Conservation (phyloP, 2,888 invertebrate genomes). For the Drosophila stalkeri region DNA sequence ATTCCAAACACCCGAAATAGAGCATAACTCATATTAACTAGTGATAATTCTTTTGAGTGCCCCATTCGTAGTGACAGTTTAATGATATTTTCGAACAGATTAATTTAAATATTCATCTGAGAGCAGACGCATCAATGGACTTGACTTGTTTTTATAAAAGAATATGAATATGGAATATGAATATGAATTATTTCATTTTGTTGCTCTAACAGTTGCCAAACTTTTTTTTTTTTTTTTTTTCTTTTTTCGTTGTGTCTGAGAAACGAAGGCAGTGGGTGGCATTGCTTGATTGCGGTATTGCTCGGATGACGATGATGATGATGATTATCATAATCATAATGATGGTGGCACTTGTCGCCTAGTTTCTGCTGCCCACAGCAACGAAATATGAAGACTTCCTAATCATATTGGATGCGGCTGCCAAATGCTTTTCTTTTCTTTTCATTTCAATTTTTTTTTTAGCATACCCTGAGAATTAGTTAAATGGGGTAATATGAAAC, state of each 20-base stretch:
- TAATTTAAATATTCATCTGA: slow-evolving; percentile 47
- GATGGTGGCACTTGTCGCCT: slow-evolving; percentile 60
- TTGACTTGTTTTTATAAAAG: slow-evolving; percentile 52
- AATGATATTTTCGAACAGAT: slow-evolving; percentile 60
- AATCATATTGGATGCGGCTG: slow-evolving; percentile 42
- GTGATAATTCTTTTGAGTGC: slow-evolving; percentile 24
- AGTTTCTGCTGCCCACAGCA: slow-evolving; percentile 50
- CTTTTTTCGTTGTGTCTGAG: slow-evolving; percentile 36
- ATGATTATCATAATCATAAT: neutral
- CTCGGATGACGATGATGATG: slow-evolving; percentile 22
- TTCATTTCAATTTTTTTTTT: slow-evolving; percentile 7
- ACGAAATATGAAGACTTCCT: slow-evolving; percentile 63
- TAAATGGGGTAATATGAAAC: neutral
- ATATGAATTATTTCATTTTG: slow-evolving; percentile 49
- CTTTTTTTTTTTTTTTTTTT: neutral
- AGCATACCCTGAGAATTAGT: neutral
- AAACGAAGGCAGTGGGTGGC: slow-evolving; percentile 59
- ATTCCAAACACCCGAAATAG: neutral
- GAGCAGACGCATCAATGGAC: slow-evolving; percentile 37
- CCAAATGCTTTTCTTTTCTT: slow-evolving; percentile 45
- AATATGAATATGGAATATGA: slow-evolving; percentile 23
- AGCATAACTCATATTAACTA: slow-evolving; percentile 42
- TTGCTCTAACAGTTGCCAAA: slow-evolving; percentile 57
- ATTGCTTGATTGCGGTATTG: slow-evolving; percentile 50
- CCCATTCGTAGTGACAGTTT: slow-evolving; percentile 48